These are phyloP conservation scores for Asobara japonica DNA, from an alignment of 1,140 invertebrate genomes.

Conservation along the genomic window DNA sequence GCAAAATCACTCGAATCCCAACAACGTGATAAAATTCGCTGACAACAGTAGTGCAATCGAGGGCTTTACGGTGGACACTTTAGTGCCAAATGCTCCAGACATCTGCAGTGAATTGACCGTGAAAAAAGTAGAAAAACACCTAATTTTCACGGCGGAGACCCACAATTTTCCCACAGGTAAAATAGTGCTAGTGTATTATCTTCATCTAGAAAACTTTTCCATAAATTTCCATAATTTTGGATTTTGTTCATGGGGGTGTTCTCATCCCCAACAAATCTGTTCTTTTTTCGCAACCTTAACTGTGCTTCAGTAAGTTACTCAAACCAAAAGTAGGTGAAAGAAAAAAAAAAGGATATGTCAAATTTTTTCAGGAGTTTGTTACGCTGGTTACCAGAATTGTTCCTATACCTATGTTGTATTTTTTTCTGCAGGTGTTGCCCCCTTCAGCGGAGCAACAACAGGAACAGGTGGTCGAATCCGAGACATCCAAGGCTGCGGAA, in stretches of 20 bases:
- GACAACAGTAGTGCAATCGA: constrained; percentile 97
- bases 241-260: too few relatives aligned
- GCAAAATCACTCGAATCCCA: constrained; percentile 84
- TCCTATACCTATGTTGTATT: too few relatives aligned
- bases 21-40: constrained; percentile 97
- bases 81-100: constrained; percentile 72
- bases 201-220: too few relatives aligned
- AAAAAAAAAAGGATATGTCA: too few relatives aligned
- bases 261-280: too few relatives aligned
- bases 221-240: too few relatives aligned
- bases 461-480: constrained; percentile 95
- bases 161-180: constrained; percentile 99
- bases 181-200: too few relatives aligned
- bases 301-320: too few relatives aligned
- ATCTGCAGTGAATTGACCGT: constrained; percentile 74
- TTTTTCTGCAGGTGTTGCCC: constrained; percentile 90
- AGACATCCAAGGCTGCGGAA: constrained; percentile 93
- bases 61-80: constrained; percentile 78
- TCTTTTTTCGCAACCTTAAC: too few relatives aligned
- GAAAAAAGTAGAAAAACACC: constrained; percentile 76
- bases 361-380: too few relatives aligned
- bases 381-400: too few relatives aligned
- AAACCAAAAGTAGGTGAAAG: too few relatives aligned
- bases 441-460: constrained; percentile 95
- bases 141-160: constrained; percentile 99